phyloP scores from a whole-genome alignment of 2,113 vertebrate species.

The Scartelaos histophorus region DNA sequence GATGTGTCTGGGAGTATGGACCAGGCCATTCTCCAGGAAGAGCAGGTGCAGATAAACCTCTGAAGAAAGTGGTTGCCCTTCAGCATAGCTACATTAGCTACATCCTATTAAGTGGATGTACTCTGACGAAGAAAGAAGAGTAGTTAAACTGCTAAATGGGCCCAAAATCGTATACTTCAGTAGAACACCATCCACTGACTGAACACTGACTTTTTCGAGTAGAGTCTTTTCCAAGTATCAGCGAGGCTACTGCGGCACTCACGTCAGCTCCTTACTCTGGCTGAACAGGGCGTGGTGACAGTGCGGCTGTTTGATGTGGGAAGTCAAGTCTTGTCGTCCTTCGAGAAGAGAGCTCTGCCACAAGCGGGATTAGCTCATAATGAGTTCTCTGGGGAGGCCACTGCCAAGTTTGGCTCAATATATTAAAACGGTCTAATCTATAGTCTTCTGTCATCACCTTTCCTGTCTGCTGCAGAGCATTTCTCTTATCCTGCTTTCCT shows the following conservation, averaged over 20 bases:
- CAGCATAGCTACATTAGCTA: background rate
- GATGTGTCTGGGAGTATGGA: background rate
- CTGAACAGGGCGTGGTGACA: conserved; percentile 58
- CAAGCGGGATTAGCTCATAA: conserved; percentile 65
- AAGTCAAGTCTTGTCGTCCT: conserved; percentile 42
- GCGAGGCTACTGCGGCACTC: conserved; percentile 23
- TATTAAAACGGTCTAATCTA: conserved; percentile 46
- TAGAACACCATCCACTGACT: background rate
- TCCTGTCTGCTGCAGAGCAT: background rate
- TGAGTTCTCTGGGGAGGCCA: conserved; percentile 66
- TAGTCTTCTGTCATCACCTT: conserved; percentile 34
- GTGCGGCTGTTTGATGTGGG: conserved; percentile 65
- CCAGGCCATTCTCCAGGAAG: background rate
- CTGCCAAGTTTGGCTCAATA: conserved; percentile 35
- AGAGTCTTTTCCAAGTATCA: conserved; percentile 42
- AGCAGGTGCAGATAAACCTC: too few relatives aligned
- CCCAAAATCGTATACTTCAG: background rate
- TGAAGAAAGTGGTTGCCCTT: background rate
- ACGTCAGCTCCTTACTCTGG: conserved; percentile 54
- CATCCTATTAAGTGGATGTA: background rate
- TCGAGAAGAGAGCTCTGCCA: conserved; percentile 50
- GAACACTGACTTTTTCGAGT: conserved; percentile 33
- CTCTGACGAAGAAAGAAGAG: background rate
- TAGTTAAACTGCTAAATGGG: background rate
- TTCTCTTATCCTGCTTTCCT: conserved; percentile 5